A percentile compares a stretch with the other conserved stretches of the same genome.
These are phyloP conservation scores for Myiotriccus ornatus DNA, from an alignment of 2,797 vertebrate genomes.

Conservation along the genomic window DNA sequence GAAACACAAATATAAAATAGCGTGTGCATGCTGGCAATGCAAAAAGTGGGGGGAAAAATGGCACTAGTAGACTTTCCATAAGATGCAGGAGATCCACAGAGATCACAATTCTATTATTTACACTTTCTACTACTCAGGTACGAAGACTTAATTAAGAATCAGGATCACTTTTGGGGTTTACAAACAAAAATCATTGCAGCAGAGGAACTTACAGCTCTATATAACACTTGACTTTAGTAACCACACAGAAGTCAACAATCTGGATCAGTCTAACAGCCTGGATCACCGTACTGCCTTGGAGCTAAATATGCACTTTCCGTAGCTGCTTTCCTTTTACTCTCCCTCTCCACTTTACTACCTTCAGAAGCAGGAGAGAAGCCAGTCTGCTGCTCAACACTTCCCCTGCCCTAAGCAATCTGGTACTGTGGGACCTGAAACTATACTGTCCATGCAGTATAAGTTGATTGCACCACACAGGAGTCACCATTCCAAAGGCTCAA, in stretches of 20 bases:
- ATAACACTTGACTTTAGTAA: not conserved
- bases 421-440: not conserved
- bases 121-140: not conserved
- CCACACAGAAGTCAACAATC: not conserved
- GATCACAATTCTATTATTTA: not conserved
- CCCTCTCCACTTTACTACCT: not conserved
- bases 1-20: not conserved
- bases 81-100: not conserved
- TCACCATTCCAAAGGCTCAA: not conserved
- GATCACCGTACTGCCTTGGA: not conserved
- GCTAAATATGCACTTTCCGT: not conserved
- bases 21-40: not conserved
- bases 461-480: not conserved
- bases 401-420: not conserved
- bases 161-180: not conserved
- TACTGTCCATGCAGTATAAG: rapidly evolving
- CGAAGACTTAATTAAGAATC: not conserved
- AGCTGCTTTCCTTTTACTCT: not conserved
- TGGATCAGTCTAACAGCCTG: not conserved
- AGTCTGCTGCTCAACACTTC: not conserved
- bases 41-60: not conserved
- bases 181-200: not conserved
- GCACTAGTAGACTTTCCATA: not conserved
- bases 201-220: not conserved
- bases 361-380: not conserved